phyloP scores from a whole-genome alignment of 2,888 invertebrate genomes.

The Caenorhabditis becei region DNA sequence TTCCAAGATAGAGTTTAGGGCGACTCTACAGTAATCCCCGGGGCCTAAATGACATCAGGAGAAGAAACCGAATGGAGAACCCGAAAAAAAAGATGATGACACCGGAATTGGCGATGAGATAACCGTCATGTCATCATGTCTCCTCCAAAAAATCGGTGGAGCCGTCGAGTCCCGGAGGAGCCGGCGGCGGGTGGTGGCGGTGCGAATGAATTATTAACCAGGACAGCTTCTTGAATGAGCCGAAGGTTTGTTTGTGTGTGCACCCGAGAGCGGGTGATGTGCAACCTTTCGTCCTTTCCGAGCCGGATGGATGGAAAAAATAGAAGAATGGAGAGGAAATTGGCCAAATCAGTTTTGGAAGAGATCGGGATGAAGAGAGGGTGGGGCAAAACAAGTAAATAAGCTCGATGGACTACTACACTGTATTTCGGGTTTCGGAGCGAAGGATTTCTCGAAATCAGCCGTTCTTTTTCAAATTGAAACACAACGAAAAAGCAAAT shows the following conservation, averaged over 20 bases:
- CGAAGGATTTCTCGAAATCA: no score
- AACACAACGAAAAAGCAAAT: no score
- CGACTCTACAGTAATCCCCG: background rate
- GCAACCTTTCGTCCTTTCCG: conserved; percentile 43
- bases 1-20: background rate
- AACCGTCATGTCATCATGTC: background rate
- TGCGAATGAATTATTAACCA: background rate
- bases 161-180: background rate
- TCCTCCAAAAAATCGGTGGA: background rate
- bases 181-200: background rate
- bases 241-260: background rate
- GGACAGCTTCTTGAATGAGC: background rate
- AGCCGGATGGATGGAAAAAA: background rate
- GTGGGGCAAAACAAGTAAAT: conserved; percentile 6
- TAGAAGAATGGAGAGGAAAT: conserved; percentile 15
- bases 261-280: background rate
- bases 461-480: no score
- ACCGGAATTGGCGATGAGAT: background rate
- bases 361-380: background rate
- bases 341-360: conserved; percentile 44
- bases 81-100: background rate
- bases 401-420: conserved; percentile 6
- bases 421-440: no score
- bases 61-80: no score
- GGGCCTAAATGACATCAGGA: no score